These are phyloP conservation scores for Anguilla megastoma DNA, from an alignment of 2,797 vertebrate genomes.

Conservation along the genomic window DNA sequence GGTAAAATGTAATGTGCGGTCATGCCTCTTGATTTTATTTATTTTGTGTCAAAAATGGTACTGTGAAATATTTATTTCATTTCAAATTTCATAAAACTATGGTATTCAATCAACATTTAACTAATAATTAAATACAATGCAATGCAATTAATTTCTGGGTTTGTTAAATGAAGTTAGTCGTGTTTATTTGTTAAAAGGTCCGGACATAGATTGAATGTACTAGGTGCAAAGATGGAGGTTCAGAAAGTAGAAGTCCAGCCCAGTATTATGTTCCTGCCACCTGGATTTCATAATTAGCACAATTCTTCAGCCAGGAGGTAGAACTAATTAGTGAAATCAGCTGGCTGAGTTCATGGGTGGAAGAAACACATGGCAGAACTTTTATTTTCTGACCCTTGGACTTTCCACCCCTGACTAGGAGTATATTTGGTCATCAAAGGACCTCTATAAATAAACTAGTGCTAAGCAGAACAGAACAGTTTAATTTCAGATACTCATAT, in stretches of 20 bases:
- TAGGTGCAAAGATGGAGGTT: background rate
- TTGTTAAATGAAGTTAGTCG: background rate
- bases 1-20: background rate
- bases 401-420: background rate
- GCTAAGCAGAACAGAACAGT: background rate
- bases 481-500: background rate
- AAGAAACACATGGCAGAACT: background rate
- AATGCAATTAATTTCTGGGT: background rate
- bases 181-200: background rate
- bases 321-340: background rate
- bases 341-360: background rate
- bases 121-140: background rate
- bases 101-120: background rate
- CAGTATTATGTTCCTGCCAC: too few relatives aligned
- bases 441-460: background rate
- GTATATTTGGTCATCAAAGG: background rate
- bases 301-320: background rate
- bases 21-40: background rate
- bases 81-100: background rate
- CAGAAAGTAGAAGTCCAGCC: too few relatives aligned
- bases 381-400: background rate
- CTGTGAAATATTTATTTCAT: background rate
- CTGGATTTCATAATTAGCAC: background rate
- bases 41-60: background rate
- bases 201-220: background rate